phyloP scores from a whole-genome alignment of 2,797 vertebrate genomes.

The Pterois miles region DNA sequence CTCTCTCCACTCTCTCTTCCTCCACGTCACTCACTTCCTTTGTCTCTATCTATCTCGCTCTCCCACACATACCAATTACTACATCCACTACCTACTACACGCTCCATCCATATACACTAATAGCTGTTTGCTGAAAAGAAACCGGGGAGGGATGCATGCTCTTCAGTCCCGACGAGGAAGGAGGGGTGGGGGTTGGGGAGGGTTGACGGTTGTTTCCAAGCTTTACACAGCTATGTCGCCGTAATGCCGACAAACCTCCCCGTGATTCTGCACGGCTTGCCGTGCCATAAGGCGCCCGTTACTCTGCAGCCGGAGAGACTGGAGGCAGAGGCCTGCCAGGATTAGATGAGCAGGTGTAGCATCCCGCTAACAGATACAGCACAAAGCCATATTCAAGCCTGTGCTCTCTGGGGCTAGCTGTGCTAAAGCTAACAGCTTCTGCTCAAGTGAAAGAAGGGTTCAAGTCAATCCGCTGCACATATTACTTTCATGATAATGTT shows the following conservation, averaged over 20 bases:
- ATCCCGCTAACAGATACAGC: slow-evolving; percentile 80
- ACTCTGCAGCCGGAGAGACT: slow-evolving; percentile 76
- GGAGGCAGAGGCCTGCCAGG: slow-evolving; percentile 81
- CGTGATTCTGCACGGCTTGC: slow-evolving; percentile 75
- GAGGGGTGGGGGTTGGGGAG: slow-evolving; percentile 22
- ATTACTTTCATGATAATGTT: slow-evolving; percentile 42
- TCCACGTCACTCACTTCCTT: slow-evolving; percentile 23
- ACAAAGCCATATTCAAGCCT: slow-evolving; percentile 71
- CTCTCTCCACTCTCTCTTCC: slow-evolving; percentile 29
- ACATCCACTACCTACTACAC: slow-evolving; percentile 60
- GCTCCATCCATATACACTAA: slow-evolving; percentile 51
- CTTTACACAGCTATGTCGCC: slow-evolving; percentile 80
- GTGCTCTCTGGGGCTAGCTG: slow-evolving; percentile 75
- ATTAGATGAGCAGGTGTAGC: slow-evolving; percentile 84
- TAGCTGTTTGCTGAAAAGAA: slow-evolving; percentile 67
- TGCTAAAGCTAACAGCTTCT: slow-evolving; percentile 71
- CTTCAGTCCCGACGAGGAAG: slow-evolving; percentile 42
- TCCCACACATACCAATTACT: slow-evolving; percentile 64
- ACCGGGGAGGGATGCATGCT: slow-evolving; percentile 59
- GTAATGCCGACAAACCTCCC: slow-evolving; percentile 79
- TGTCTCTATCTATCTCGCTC: slow-evolving; percentile 41
- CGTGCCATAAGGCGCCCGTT: slow-evolving; percentile 80
- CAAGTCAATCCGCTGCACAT: slow-evolving; percentile 47
- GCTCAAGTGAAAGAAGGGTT: slow-evolving; percentile 66
- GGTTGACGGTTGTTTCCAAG: slow-evolving; percentile 70